Percentiles rank a stretch among this genome's conserved stretches.
phyloP scores from a whole-genome alignment of 2,113 vertebrate genomes.

The Cepphus grylle region DNA sequence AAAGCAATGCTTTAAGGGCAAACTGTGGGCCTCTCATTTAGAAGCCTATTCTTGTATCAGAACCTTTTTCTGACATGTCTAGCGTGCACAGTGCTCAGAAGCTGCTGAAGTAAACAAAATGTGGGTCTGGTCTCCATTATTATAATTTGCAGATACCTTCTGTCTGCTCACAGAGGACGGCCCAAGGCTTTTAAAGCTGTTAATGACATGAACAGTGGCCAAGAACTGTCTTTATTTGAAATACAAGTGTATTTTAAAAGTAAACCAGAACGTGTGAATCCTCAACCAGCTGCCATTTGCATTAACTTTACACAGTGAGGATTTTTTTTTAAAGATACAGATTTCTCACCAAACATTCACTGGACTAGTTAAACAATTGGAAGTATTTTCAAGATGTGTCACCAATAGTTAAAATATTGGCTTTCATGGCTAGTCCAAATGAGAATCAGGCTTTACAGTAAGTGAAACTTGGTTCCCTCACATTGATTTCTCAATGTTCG shows the following conservation, averaged over 20 bases:
- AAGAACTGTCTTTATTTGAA: constrained; percentile 23
- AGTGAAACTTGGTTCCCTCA: neutral
- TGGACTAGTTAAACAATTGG: neutral
- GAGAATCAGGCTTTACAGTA: neutral
- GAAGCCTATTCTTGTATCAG: neutral
- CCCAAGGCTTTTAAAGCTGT: constrained; percentile 16
- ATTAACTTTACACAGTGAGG: neutral
- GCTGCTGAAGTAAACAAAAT: constrained; percentile 35
- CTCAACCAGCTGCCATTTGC: neutral
- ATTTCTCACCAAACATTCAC: neutral
- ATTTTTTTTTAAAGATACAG: neutral
- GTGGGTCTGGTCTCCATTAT: constrained; percentile 44
- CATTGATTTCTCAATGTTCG: neutral
- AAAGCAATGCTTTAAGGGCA: neutral
- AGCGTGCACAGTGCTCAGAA: neutral
- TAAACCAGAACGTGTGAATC: neutral
- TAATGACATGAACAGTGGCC: constrained; percentile 31
- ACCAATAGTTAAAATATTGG: neutral
- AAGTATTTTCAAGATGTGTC: neutral
- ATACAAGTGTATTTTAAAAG: neutral
- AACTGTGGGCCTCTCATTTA: neutral
- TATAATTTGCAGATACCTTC: constrained; percentile 15
- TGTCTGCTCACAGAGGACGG: neutral
- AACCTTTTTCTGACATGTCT: neutral
- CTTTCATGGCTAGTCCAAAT: neutral